These are phyloP conservation scores for Stenichneumon culpator DNA, from an alignment of 2,888 invertebrate genomes.

Conservation along the genomic window DNA sequence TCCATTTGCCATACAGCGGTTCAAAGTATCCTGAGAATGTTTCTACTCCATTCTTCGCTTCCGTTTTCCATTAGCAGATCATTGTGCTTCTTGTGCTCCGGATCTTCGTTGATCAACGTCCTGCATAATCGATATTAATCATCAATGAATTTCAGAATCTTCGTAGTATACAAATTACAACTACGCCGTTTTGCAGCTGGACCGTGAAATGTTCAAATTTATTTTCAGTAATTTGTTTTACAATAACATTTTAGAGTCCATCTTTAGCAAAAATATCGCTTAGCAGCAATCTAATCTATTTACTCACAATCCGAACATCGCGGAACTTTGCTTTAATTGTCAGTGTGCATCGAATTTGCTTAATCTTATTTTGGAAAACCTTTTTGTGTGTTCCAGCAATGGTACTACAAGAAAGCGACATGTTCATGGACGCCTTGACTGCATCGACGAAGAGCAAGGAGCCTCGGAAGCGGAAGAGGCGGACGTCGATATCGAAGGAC, in stretches of 20 bases:
- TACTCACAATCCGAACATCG: not conserved
- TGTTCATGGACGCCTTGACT: constrained; percentile 97
- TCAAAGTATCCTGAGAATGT: not conserved
- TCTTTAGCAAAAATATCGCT: not conserved
- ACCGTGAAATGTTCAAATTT: not conserved
- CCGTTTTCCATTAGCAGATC: not conserved
- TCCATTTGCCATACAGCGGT: constrained; percentile 2
- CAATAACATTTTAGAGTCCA: too few relatives aligned
- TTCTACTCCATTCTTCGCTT: not conserved
- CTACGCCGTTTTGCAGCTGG: not conserved
- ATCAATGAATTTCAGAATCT: constrained; percentile 20
- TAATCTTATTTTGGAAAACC: not conserved
- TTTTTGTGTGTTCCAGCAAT: constrained; percentile 87
- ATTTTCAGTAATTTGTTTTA: too few relatives aligned
- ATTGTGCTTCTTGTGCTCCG: not conserved
- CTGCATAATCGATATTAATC: not conserved
- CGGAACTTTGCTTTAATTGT: not conserved
- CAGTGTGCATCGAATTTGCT: not conserved
- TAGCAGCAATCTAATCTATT: not conserved
- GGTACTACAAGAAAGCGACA: constrained; percentile 94
- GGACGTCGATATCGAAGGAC: constrained; percentile 90
- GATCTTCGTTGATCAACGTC: not conserved
- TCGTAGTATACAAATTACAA: not conserved
- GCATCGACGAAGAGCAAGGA: constrained; percentile 91
- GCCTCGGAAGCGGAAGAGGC: constrained; percentile 92